These are phyloP conservation scores for Drosophila lacteicornis DNA, from an alignment of 1,140 invertebrate genomes.

Conservation along the genomic window DNA sequence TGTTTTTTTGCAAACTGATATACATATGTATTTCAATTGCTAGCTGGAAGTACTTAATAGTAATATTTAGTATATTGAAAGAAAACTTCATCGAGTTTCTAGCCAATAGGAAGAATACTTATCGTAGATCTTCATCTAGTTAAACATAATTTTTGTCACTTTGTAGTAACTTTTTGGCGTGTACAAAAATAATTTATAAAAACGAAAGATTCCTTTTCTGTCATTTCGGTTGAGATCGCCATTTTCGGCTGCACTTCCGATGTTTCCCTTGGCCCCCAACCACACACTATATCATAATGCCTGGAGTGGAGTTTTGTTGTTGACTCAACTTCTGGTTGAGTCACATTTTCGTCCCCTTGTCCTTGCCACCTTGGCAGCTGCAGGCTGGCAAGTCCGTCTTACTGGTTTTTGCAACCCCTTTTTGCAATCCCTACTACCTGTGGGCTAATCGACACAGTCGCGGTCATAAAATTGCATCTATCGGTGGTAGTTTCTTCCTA, in stretches of 20 bases:
- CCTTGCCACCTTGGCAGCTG: conserved; percentile 57
- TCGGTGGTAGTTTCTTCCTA: background rate
- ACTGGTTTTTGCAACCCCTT: conserved; percentile 80
- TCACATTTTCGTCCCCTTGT: conserved; percentile 51
- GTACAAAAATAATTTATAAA: background rate
- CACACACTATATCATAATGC: background rate
- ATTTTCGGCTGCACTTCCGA: conserved; percentile 37
- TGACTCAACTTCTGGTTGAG: conserved; percentile 52
- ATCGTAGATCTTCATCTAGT: background rate
- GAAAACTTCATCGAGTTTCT: background rate
- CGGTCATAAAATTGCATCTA: conserved; percentile 41
- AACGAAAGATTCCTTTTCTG: background rate
- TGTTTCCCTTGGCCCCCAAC: conserved; percentile 14
- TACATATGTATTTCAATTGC: background rate
- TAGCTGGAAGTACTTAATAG: background rate
- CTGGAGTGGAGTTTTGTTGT: conserved; percentile 1
- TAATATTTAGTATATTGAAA: too few species aligned
- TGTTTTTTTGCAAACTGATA: background rate
- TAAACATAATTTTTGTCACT: background rate
- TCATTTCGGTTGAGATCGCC: conserved; percentile 12
- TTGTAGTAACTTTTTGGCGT: background rate
- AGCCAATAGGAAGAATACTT: background rate
- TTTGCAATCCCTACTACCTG: conserved; percentile 61
- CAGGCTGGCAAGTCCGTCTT: conserved; percentile 62
- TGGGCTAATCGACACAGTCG: conserved; percentile 60